Conservation (phyloP, 2,888 invertebrate species). For the Clivina fossor region DNA sequence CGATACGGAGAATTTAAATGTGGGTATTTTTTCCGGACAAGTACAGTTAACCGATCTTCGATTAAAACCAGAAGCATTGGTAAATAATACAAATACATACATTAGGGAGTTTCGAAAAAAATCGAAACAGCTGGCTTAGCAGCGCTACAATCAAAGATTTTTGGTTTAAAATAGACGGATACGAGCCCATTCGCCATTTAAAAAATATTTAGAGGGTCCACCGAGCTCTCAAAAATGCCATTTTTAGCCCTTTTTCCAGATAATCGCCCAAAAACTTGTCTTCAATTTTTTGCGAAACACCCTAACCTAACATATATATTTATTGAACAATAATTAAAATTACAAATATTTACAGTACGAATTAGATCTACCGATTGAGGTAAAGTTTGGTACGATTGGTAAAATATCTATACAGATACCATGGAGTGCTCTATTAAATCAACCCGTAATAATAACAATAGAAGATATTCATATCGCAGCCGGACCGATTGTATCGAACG, state of each 20-base stretch:
- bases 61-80: conserved; percentile 79
- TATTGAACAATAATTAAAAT: no score
- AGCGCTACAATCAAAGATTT: no score
- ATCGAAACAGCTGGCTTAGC: no score
- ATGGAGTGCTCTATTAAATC: conserved; percentile 74
- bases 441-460: conserved; percentile 70
- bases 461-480: conserved; percentile 78
- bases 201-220: no score
- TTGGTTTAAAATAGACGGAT: no score
- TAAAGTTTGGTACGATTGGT: conserved; percentile 78
- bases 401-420: conserved; percentile 74
- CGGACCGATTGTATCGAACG: conserved; percentile 69
- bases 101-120: no score
- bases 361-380: conserved; percentile 77
- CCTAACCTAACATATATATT: no score
- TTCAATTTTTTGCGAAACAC: background rate
- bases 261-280: background rate
- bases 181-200: no score
- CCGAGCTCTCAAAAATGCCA: no score
- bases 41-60: conserved; percentile 77
- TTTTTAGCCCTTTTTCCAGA: no score
- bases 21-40: conserved; percentile 80
- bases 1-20: conserved; percentile 80
- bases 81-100: conserved; percentile 52
- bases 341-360: conserved; percentile 74